These are phyloP conservation scores for Standfussiana lucernea DNA, from an alignment of 2,888 invertebrate genomes.

Conservation along the genomic window DNA sequence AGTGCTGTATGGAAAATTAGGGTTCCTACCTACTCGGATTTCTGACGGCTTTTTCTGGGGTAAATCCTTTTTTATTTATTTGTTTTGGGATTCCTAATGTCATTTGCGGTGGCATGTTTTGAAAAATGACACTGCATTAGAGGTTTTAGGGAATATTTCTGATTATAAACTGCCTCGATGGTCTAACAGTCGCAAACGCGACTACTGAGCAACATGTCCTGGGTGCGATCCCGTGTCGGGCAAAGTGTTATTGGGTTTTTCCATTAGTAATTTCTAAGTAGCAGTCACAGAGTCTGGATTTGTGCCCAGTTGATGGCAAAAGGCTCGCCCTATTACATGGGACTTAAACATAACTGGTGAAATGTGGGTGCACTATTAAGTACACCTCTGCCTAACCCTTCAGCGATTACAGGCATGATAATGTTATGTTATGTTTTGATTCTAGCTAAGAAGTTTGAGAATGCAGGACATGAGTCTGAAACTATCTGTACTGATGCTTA, in stretches of 20 bases:
- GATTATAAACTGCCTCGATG: not conserved
- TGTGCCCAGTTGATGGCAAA: not conserved
- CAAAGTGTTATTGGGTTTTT: not conserved
- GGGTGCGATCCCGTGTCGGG: not conserved
- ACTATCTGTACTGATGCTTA: not conserved
- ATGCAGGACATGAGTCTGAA: not conserved
- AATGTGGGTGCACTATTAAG: not conserved
- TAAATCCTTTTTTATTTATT: constrained; percentile 1
- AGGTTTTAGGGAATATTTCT: not conserved
- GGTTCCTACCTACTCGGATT: constrained; percentile 1
- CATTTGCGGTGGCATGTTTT: not conserved
- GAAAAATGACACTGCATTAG: not conserved
- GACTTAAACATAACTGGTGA: not conserved
- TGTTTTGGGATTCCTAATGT: constrained; percentile 10
- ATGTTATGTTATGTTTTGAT: not conserved
- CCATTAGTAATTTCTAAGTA: not conserved
- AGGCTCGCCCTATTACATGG: not conserved
- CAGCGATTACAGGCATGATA: not conserved
- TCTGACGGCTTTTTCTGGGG: constrained; percentile 6
- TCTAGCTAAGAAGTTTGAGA: not conserved
- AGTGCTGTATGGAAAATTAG: constrained; percentile 30
- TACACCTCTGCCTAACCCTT: not conserved
- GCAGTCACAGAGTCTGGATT: not conserved
- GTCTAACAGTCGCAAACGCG: not conserved
- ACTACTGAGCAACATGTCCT: not conserved